Conservation (phyloP, 2,888 invertebrate genomes). For the Xestoiulus laeticollis region DNA sequence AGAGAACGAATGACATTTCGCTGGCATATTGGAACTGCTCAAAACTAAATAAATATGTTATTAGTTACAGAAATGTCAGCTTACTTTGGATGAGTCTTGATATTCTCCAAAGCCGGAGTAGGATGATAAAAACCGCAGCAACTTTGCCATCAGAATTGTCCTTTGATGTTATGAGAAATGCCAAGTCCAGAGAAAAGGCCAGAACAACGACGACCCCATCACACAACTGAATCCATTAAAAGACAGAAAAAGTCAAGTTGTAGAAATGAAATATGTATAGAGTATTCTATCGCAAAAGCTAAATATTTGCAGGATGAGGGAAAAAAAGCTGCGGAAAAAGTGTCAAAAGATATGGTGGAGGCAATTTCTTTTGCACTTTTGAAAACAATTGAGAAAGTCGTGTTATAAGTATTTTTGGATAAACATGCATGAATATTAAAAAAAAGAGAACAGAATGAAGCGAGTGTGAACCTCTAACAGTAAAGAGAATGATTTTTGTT, state of each 20-base stretch:
- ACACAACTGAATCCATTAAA: slow-evolving; percentile 56
- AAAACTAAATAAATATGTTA: background rate
- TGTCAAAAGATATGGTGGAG: background rate
- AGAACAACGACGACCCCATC: slow-evolving; percentile 58
- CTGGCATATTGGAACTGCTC: background rate
- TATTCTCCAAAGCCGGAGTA: slow-evolving; percentile 58
- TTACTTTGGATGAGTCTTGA: slow-evolving; percentile 57
- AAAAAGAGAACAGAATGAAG: background rate
- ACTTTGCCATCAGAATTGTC: slow-evolving; percentile 56
- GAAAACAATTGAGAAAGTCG: background rate
- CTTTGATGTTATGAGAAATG: slow-evolving; percentile 56
- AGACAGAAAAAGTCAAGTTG: background rate
- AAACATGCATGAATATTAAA: too few species aligned
- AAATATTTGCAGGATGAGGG: background rate
- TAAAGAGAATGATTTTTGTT: background rate
- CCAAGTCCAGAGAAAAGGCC: slow-evolving; percentile 58
- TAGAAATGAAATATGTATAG: background rate
- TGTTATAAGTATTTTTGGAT: background rate
- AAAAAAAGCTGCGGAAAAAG: background rate
- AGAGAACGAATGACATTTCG: background rate
- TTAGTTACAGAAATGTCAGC: slow-evolving; percentile 12
- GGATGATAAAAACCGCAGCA: slow-evolving; percentile 57
- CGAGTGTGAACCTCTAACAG: background rate
- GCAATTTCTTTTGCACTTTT: background rate
- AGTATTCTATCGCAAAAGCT: background rate